Conservation (phyloP, 2,797 vertebrate species). For the Myotis myotis region DNA sequence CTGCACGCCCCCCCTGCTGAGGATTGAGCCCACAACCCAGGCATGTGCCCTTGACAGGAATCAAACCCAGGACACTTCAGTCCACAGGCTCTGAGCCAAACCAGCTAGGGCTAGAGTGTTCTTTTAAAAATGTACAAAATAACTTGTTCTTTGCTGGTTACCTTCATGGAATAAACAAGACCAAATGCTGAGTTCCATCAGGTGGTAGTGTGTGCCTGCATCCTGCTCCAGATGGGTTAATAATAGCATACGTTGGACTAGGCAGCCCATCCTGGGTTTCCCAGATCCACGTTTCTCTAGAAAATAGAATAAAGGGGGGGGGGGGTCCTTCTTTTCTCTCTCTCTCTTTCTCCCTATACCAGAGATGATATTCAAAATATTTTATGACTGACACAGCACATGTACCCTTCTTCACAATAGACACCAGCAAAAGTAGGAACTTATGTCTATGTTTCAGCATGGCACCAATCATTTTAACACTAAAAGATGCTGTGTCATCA, state of each 20-base stretch:
- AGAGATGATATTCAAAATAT: background rate
- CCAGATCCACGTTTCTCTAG: background rate
- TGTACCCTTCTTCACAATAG: background rate
- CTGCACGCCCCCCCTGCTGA: background rate
- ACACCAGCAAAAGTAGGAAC: background rate
- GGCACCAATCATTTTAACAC: background rate
- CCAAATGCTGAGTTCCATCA: background rate
- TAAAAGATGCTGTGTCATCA: background rate
- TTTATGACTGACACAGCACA: background rate
- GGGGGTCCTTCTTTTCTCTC: too few species aligned
- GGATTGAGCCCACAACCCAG: too few species aligned
- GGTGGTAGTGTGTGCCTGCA: background rate
- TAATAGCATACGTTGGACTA: background rate
- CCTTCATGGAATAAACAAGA: background rate
- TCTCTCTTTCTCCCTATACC: background rate
- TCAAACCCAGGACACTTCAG: too few species aligned
- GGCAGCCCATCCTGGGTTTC: background rate
- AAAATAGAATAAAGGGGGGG: background rate
- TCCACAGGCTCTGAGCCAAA: background rate
- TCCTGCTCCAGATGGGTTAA: background rate
- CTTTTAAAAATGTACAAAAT: background rate
- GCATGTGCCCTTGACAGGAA: too few species aligned
- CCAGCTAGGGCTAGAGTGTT: background rate
- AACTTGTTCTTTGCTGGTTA: background rate
- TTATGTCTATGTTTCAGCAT: background rate